Evolutionary conservation across 2,797 vertebrate species (phyloP).

Genomic region (Buceros bicornis): DNA sequence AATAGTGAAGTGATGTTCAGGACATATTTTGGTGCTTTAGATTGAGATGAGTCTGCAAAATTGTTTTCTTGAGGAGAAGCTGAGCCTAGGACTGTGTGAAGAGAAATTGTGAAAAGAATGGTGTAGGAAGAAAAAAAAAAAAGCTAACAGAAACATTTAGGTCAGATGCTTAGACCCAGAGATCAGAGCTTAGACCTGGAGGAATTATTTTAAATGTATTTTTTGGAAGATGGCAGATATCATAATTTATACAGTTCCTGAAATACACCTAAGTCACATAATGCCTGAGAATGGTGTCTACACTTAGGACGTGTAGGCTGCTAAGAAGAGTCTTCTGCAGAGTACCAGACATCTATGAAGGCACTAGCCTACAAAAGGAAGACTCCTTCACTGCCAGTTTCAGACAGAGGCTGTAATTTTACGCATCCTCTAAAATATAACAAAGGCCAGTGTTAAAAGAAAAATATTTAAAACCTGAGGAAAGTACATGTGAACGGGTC

Average conservation of each 20-base stretch:
- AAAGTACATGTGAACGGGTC: neutral
- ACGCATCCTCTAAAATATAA: neutral
- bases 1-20: neutral
- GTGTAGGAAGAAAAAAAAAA: rapidly evolving
- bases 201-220: neutral
- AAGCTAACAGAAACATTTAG: neutral
- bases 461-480: neutral
- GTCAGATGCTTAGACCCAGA: neutral
- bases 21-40: neutral
- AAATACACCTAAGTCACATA: neutral
- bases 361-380: neutral
- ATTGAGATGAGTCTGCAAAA: neutral
- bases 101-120: neutral
- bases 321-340: neutral
- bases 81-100: neutral
- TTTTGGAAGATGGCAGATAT: neutral
- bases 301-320: neutral
- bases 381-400: neutral
- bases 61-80: neutral
- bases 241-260: neutral
- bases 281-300: neutral
- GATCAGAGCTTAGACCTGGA: neutral
- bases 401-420: neutral
- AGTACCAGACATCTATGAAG: neutral
- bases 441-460: neutral